Percentiles rank a stretch among this genome's conserved stretches.
Evolutionary conservation across 1,140 invertebrate species (phyloP).

Genomic region (Drosophila bipectinata): DNA sequence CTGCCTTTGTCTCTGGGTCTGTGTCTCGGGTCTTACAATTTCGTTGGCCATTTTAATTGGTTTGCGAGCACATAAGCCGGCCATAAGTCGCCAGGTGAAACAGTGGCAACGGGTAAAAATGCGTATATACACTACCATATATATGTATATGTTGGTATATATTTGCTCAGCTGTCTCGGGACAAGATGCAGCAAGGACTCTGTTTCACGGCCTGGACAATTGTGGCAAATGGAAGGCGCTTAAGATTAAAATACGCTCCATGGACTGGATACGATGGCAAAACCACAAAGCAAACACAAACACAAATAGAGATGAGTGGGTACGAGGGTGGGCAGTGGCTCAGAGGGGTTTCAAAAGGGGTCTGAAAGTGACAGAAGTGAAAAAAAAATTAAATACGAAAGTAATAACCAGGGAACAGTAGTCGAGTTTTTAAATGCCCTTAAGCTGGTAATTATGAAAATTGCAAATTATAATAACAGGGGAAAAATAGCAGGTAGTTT

Average conservation of each 20-base stretch:
- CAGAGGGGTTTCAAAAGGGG: neutral
- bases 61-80: conserved; percentile 72
- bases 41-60: conserved; percentile 76
- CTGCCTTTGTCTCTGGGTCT: conserved; percentile 35
- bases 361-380: conserved; percentile 3
- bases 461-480: neutral
- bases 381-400: conserved; percentile 34
- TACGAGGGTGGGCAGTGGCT: neutral
- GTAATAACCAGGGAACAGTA: neutral
- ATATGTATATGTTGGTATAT: conserved; percentile 13
- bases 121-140: neutral
- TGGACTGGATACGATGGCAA: conserved; percentile 61
- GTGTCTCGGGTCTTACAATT: conserved; percentile 42
- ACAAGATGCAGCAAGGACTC: conserved; percentile 34
- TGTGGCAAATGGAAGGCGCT: conserved; percentile 79
- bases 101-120: conserved; percentile 32
- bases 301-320: conserved; percentile 54
- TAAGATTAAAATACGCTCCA: conserved; percentile 72
- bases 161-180: conserved; percentile 31
- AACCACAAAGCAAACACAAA: conserved; percentile 76
- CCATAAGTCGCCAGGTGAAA: conserved; percentile 62
- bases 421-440: neutral
- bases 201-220: conserved; percentile 52
- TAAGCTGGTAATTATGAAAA: neutral
- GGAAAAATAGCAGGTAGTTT: no score